Evolutionary conservation across 2,113 vertebrate genomes (phyloP), one percentile per base, ranked within the genome.

Genomic region (Myrmecophaga tridactyla): DNA sequence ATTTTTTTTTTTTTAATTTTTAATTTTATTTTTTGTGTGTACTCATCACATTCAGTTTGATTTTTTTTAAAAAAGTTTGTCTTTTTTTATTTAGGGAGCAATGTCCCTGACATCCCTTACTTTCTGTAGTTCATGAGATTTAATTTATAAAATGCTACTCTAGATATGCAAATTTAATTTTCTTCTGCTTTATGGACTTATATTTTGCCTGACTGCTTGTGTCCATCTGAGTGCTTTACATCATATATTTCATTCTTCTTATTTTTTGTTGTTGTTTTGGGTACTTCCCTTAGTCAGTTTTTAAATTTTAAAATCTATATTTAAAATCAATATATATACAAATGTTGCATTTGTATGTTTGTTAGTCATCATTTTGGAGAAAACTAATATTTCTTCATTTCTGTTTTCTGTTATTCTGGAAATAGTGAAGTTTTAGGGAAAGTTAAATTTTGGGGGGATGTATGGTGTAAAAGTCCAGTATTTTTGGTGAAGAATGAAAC

Each of bases 141-240:
- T 73, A 77, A 78, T 90, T 29, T 69, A 8, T 10, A 46, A 63
- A 65, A 1, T 89, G n/a, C 15, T 58, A 62, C 2, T 70, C 12
- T 67, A 48, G 23, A 0, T 80, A 60, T 21, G 77, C 48, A 58
- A 53, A 29, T 58, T 12, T 78, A 36, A 72, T 90, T 92, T 93
- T 12, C 6, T 84, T 90, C 39, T 88, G 17, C 23, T 18, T 62
- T 60, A 62, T 23, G 51, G 89, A 72, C 23, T 86, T 85, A 34
- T 21, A 34, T 90, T 87, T 94, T 94, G 43, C 31, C 46, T 75
- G 23, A 41, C 48, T 77, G 34, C 90, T 90, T 90, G n/a, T 72
- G 3, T 39, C 53, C 78, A 39, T n/a, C n/a, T n/a, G n/a, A 41
- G 9, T 70, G 8, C 9, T 90, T 76, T n/a, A 76, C 3, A 58